Conservation (phyloP, 2,113 vertebrate species). For the Psammodynastes pulverulentus region DNA sequence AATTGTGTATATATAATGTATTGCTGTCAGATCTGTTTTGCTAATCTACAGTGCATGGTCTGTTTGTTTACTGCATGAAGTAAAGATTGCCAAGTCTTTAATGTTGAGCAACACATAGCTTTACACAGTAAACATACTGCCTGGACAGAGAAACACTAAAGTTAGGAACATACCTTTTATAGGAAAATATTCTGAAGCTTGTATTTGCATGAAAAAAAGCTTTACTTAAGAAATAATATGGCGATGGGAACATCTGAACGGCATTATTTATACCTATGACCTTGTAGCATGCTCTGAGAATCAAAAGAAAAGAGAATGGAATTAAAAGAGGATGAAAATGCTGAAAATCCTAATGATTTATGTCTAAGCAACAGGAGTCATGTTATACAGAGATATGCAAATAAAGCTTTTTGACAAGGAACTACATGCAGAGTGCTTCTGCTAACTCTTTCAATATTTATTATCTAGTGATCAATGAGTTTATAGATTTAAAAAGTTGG, state of each 20-base stretch:
- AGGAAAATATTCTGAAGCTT: not conserved
- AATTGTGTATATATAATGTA: not conserved
- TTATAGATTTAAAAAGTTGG: too few species aligned
- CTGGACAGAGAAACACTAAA: not conserved
- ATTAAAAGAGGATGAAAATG: not conserved
- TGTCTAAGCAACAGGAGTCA: not conserved
- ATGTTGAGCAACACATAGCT: not conserved
- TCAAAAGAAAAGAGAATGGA: not conserved
- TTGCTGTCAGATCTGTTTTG: not conserved
- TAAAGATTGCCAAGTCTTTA: not conserved
- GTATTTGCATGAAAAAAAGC: too few species aligned
- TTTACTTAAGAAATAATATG: not conserved
- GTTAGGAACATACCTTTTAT: not conserved
- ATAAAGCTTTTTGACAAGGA: too few species aligned
- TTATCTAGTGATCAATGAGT: too few species aligned
- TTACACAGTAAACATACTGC: not conserved
- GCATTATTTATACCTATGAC: not conserved
- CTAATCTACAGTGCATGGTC: not conserved
- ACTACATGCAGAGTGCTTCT: too few species aligned
- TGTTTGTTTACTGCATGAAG: not conserved
- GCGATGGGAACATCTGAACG: not conserved
- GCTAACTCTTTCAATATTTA: too few species aligned
- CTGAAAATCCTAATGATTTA: not conserved
- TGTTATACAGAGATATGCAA: too few species aligned
- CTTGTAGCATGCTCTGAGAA: not conserved